Conservation (phyloP, 2,797 vertebrate species). For the Gobio occitaniae region DNA sequence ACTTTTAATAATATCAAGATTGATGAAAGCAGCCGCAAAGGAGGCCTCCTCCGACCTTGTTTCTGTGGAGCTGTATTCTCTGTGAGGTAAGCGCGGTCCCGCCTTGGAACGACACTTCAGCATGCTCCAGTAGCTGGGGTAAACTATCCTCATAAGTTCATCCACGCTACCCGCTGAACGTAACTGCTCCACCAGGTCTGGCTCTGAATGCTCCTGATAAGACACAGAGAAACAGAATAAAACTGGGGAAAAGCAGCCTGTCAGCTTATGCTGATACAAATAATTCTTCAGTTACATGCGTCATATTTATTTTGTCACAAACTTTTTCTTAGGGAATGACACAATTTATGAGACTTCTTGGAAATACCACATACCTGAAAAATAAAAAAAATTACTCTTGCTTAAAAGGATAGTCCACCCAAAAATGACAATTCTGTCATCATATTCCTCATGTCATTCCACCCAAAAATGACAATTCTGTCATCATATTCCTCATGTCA, state of each 20-base stretch:
- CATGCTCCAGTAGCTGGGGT: conserved; percentile 92
- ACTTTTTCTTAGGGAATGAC: not conserved
- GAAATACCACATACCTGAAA: not conserved
- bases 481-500: not conserved
- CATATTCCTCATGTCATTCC: not conserved
- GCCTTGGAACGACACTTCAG: conserved; percentile 91
- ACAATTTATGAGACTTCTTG: too few species aligned
- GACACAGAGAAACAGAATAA: conserved; percentile 64
- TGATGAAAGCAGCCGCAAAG: conserved; percentile 91
- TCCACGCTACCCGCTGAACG: conserved; percentile 93
- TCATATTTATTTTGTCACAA: not conserved
- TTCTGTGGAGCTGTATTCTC: conserved; percentile 71
- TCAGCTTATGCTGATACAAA: not conserved
- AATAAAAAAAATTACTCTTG: not conserved
- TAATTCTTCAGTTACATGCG: not conserved
- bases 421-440: not conserved
- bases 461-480: not conserved
- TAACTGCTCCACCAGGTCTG: conserved; percentile 89
- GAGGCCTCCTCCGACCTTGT: conserved; percentile 79
- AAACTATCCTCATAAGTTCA: conserved; percentile 94
- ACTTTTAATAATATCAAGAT: conserved; percentile 94
- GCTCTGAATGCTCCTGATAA: conserved; percentile 82
- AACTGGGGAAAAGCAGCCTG: not conserved
- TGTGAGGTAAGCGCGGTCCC: conserved; percentile 73
- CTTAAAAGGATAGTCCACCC: not conserved